These are phyloP conservation scores for Vesta saturnalis DNA, from an alignment of 2,888 invertebrate species.

Conservation along the genomic window DNA sequence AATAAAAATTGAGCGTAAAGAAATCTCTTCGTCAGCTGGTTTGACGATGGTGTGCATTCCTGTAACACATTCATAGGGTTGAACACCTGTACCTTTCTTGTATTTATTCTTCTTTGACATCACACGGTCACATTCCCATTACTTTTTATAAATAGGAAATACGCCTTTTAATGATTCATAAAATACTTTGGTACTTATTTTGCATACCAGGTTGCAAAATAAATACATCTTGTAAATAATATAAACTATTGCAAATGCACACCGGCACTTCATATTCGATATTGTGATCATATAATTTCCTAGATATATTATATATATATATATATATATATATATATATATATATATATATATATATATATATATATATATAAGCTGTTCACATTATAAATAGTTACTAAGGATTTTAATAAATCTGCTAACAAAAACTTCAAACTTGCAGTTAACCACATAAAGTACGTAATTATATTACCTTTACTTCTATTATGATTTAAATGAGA, in stretches of 20 bases:
- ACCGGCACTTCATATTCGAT: constrained; percentile 1
- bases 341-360: too few relatives aligned
- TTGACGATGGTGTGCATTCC: constrained; percentile 26
- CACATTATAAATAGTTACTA: constrained; percentile 2
- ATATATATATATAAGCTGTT: not conserved
- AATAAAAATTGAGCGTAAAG: constrained; percentile 43
- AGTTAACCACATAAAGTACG: not conserved
- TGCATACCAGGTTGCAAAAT: constrained; percentile 26
- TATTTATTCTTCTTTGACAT: constrained; percentile 27
- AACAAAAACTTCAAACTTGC: not conserved
- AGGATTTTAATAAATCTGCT: not conserved
- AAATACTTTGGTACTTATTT: constrained; percentile 28
- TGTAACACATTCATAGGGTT: constrained; percentile 27
- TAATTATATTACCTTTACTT: constrained; percentile 1
- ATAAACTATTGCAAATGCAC: not conserved
- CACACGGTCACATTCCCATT: constrained; percentile 31
- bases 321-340: too few relatives aligned
- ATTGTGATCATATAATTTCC: constrained; percentile 5
- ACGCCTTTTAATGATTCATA: constrained; percentile 35
- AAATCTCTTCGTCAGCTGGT: constrained; percentile 26
- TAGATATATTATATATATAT: too few relatives aligned
- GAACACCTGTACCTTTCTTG: constrained; percentile 32
- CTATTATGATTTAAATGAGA: constrained; percentile 1
- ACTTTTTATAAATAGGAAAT: constrained; percentile 32
- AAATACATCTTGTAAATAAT: constrained; percentile 2